Base-by-base conservation (phyloP, 1,140 invertebrate genomes). In the Bradysia coprophila region DNA sequence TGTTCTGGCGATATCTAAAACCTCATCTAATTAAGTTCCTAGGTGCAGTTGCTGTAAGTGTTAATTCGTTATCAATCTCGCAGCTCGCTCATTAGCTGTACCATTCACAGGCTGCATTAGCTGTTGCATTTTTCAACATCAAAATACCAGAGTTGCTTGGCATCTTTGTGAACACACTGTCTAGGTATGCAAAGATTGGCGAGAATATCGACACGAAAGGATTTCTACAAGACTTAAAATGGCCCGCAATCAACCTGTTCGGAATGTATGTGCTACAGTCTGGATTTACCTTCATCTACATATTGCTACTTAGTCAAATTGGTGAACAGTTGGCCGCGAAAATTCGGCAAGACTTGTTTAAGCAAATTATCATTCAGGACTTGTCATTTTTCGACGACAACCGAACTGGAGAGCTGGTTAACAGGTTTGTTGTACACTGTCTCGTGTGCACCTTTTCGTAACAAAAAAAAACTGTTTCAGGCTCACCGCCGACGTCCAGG, bases 401-500 rank as follows among this genome's bases (percentile, higher is more conserved):
- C 54, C 77, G 84, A 53, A 90, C 86, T 13, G 91, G 92, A 11
- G 90, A 95, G 65, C 68, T 96, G 37, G 72, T 92, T 23, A 90
- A 87, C 62, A 76, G 84, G 75, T 81, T 57, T 44, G 5, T 19
- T 34, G 28, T 45, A 40, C n/a, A n/a, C n/a, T n/a, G n/a, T n/a
- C n/a, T n/a, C n/a, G n/a, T n/a, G n/a, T n/a, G n/a, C n/a, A n/a
- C n/a, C 6, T 36, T 16, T 36, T 9, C 6, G 5, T 11, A n/a
- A 36, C 10, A 11, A 36, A 36, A 5, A 16, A 42, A 24, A 44
- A 51, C 51, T 40, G 49, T 67, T 68, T 42, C 50, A 81, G 84
- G 53, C 62, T 96, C 42, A 93, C 89, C 20, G 75, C 78, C 47
- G 92, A 97, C 69, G 80, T 96, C 16, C 92, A 96, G 63, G 91